A percentile compares a stretch with the other conserved stretches of the same genome.
Conservation (phyloP, 2,888 invertebrate species). For the Rhorus exstirpatorius region DNA sequence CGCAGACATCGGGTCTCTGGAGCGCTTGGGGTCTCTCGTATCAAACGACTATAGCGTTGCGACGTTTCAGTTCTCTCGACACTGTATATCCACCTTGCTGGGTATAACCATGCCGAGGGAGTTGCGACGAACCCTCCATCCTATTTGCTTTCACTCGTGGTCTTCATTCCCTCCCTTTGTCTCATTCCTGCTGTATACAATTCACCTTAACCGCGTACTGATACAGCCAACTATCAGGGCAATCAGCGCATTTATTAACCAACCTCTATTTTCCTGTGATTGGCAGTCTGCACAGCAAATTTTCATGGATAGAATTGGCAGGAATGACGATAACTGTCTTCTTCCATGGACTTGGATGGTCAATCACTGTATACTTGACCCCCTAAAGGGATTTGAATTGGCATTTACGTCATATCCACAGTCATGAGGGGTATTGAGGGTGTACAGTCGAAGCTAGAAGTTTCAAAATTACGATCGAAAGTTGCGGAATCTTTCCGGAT, state of each 20-base stretch:
- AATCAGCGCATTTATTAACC: constrained; percentile 6
- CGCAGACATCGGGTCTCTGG: constrained; percentile 78
- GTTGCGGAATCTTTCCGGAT: background rate
- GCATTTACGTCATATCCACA: background rate
- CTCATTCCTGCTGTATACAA: constrained; percentile 8
- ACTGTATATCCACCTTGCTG: constrained; percentile 22
- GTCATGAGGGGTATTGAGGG: background rate
- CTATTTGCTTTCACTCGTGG: constrained; percentile 26
- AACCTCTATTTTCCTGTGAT: background rate
- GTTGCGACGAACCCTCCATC: constrained; percentile 28
- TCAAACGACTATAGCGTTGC: constrained; percentile 39
- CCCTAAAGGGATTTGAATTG: background rate
- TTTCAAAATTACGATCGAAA: background rate
- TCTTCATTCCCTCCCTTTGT: constrained; percentile 7
- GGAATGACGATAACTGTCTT: constrained; percentile 6
- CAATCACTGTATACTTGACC: background rate
- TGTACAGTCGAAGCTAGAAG: background rate
- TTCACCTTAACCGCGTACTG: constrained; percentile 8
- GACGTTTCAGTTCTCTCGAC: constrained; percentile 40
- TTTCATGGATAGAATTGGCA: background rate
- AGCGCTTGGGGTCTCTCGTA: constrained; percentile 52
- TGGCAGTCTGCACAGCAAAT: background rate
- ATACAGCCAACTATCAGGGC: constrained; percentile 7
- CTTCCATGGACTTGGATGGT: background rate
- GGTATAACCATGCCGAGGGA: constrained; percentile 12